Evolutionary conservation across 2,888 invertebrate species (phyloP).

Genomic region (Cephus nigrinus): DNA sequence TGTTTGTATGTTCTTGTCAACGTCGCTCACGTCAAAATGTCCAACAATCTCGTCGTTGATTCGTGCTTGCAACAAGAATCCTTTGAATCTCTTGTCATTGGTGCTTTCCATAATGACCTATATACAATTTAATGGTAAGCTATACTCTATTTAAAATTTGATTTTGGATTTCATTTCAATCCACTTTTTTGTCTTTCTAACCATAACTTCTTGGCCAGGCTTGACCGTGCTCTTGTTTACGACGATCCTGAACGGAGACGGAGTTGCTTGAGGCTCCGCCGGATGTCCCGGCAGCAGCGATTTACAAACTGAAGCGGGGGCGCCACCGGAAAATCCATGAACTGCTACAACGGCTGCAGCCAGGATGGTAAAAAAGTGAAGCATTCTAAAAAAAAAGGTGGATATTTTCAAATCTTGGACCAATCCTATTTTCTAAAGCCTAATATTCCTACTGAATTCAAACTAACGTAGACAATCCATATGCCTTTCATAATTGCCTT

Average conservation of each 20-base stretch:
- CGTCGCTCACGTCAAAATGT: constrained; percentile 3
- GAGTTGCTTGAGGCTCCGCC: constrained; percentile 8
- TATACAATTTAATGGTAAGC: background rate
- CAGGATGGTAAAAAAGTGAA: constrained; percentile 10
- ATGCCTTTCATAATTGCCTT: too few species aligned
- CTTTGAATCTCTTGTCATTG: constrained; percentile 11
- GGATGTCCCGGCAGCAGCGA: constrained; percentile 7
- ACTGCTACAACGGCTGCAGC: constrained; percentile 3
- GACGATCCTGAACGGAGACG: constrained; percentile 10
- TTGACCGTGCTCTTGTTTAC: constrained; percentile 1
- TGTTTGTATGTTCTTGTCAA: constrained; percentile 2
- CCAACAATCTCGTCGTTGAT: background rate
- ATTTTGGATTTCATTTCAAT: background rate
- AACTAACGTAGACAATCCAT: too few species aligned
- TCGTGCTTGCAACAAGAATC: constrained; percentile 12
- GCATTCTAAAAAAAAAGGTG: constrained; percentile 8
- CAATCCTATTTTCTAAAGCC: too few species aligned
- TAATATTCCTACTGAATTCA: too few species aligned
- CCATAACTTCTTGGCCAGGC: constrained; percentile 11
- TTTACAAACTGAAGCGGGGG: constrained; percentile 9
- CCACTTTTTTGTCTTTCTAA: background rate
- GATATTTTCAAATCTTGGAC: background rate
- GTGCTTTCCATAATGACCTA: constrained; percentile 7
- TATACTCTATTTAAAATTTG: background rate
- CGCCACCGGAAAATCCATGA: constrained; percentile 9